Conservation (phyloP, 2,888 invertebrate genomes). For the Cenopis cana region DNA sequence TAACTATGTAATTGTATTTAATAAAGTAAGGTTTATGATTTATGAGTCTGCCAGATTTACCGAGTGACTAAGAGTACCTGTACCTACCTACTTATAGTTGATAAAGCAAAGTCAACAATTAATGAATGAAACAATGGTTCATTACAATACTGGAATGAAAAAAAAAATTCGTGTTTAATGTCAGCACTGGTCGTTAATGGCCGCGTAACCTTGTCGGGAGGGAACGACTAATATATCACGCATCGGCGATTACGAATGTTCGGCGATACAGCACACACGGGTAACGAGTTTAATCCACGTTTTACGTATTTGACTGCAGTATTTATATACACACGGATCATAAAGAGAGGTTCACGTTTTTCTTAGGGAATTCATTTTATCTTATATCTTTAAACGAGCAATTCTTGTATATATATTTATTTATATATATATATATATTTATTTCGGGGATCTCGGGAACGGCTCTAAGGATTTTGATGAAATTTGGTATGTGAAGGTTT, state of each 20-base stretch:
- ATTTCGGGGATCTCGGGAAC: too few species aligned
- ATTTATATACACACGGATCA: neutral
- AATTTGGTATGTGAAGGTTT: too few species aligned
- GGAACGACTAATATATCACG: slow-evolving; percentile 66
- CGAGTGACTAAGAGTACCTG: slow-evolving; percentile 27
- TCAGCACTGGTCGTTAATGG: slow-evolving; percentile 52
- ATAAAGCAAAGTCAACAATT: slow-evolving; percentile 48
- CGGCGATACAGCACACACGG: slow-evolving; percentile 52
- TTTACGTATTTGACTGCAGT: slow-evolving; percentile 1
- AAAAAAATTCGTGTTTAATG: slow-evolving; percentile 41
- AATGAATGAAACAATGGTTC: slow-evolving; percentile 53
- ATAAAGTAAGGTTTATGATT: slow-evolving; percentile 3
- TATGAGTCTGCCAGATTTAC: neutral
- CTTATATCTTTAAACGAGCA: too few species aligned
- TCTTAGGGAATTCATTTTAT: too few species aligned
- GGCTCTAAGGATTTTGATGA: too few species aligned
- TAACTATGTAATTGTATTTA: neutral
- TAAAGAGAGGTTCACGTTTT: too few species aligned
- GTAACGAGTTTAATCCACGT: slow-evolving; percentile 2
- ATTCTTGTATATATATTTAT: too few species aligned
- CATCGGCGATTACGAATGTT: slow-evolving; percentile 64
- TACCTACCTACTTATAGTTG: slow-evolving; percentile 4
- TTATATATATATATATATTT: too few species aligned
- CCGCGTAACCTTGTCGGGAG: slow-evolving; percentile 69
- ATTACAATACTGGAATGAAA: slow-evolving; percentile 45